phyloP scores from a whole-genome alignment of 2,797 vertebrate genomes.

The Enteromius thamalakanensis region DNA sequence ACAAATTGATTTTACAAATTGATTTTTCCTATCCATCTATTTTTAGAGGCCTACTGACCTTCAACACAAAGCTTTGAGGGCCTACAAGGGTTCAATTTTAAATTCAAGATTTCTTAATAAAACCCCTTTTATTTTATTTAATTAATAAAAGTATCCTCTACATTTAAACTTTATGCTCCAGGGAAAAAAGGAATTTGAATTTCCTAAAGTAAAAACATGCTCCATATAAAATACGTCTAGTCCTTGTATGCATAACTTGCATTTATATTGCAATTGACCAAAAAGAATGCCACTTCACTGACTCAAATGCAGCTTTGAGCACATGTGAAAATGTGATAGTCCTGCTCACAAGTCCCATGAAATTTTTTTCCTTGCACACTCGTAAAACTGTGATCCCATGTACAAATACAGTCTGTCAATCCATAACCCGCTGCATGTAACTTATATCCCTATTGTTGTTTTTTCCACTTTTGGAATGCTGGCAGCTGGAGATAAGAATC shows the following conservation, averaged over 20 bases:
- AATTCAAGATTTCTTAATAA: not conserved
- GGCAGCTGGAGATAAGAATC: constrained; percentile 78
- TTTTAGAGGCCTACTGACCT: not conserved
- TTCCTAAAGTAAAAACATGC: not conserved
- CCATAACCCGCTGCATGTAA: constrained; percentile 69
- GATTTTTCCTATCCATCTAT: not conserved
- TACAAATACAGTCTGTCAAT: constrained; percentile 69
- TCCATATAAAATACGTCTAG: not conserved
- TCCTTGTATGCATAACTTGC: not conserved
- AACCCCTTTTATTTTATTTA: not conserved
- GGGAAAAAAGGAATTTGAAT: not conserved
- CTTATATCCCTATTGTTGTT: constrained; percentile 68
- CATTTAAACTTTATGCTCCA: not conserved
- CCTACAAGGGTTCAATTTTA: not conserved
- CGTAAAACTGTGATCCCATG: constrained; percentile 6
- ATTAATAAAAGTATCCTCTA: not conserved
- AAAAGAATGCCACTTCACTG: not conserved
- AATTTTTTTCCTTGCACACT: constrained; percentile 20
- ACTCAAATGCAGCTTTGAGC: not conserved
- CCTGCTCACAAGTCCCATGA: constrained; percentile 1
- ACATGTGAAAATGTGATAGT: constrained; percentile 24
- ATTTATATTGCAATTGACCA: not conserved
- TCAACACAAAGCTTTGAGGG: not conserved
- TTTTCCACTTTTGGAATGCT: constrained; percentile 73
- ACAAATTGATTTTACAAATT: not conserved